These are phyloP conservation scores for Mellivora capensis DNA, from an alignment of 2,113 vertebrate genomes.

Conservation along the genomic window DNA sequence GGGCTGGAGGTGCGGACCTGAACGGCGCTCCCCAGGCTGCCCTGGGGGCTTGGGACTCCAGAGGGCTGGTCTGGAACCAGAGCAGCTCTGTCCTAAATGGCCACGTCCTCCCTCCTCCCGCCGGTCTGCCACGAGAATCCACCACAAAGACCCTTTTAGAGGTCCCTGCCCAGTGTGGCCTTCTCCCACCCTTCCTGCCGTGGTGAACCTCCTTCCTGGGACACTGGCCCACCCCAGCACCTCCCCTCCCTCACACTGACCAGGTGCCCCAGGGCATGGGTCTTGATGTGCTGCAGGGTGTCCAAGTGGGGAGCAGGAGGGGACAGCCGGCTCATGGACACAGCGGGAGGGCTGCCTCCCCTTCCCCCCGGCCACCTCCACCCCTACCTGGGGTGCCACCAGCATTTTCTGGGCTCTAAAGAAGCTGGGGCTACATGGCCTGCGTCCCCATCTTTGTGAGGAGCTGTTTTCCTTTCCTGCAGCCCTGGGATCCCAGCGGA, in stretches of 20 bases:
- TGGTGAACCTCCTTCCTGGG: not conserved
- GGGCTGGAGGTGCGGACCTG: not conserved
- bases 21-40: rapidly evolving
- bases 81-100: not conserved
- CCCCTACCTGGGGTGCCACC: too few species aligned
- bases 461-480: not conserved
- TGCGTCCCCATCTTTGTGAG: rapidly evolving
- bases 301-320: not conserved
- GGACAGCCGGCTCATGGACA: not conserved
- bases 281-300: rapidly evolving
- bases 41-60: not conserved
- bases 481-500: not conserved
- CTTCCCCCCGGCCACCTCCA: rapidly evolving
- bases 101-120: not conserved
- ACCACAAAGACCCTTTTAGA: rapidly evolving
- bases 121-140: not conserved
- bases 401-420: not conserved
- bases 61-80: not conserved
- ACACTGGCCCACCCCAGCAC: rapidly evolving
- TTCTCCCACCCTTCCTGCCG: not conserved
- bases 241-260: not conserved
- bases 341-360: rapidly evolving
- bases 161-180: not conserved
- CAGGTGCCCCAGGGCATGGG: rapidly evolving
- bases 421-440: not conserved